A percentile compares a stretch with the other conserved stretches of the same genome.
Evolutionary conservation across 2,113 vertebrate species (phyloP).

Genomic region (Arizona elegans): DNA sequence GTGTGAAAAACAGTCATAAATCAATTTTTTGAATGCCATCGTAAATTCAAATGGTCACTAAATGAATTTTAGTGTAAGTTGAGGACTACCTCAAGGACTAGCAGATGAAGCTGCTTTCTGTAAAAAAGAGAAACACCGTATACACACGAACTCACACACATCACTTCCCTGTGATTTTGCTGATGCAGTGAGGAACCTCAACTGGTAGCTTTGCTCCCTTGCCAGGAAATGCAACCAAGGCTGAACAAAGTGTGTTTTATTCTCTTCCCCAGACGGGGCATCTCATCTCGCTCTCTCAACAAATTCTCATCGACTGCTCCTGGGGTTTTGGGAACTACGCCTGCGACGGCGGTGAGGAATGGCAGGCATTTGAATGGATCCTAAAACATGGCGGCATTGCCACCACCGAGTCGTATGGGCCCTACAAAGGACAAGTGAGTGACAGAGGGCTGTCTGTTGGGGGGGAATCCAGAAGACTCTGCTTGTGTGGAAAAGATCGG

Average conservation of each 20-base stretch:
- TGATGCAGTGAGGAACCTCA: neutral
- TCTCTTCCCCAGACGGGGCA: constrained; percentile 60
- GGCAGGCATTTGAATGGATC: constrained; percentile 79
- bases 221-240: neutral
- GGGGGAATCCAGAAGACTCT: neutral
- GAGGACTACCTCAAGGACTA: neutral
- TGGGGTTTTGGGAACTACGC: constrained; percentile 82
- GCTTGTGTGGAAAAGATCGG: neutral
- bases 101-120: neutral
- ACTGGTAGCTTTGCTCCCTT: neutral
- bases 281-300: constrained; percentile 78
- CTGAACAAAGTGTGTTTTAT: neutral
- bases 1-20: neutral
- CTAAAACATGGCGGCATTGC: constrained; percentile 81
- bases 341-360: constrained; percentile 80
- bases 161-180: neutral
- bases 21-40: neutral
- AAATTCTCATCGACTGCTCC: constrained; percentile 82
- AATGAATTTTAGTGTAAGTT: neutral
- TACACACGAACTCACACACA: neutral
- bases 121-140: neutral
- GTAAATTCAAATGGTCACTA: neutral
- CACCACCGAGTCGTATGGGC: constrained; percentile 73
- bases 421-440: constrained; percentile 77
- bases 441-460: too few relatives aligned